These are phyloP conservation scores for Anthophora plumipes DNA, from an alignment of 2,888 invertebrate genomes.

Conservation along the genomic window DNA sequence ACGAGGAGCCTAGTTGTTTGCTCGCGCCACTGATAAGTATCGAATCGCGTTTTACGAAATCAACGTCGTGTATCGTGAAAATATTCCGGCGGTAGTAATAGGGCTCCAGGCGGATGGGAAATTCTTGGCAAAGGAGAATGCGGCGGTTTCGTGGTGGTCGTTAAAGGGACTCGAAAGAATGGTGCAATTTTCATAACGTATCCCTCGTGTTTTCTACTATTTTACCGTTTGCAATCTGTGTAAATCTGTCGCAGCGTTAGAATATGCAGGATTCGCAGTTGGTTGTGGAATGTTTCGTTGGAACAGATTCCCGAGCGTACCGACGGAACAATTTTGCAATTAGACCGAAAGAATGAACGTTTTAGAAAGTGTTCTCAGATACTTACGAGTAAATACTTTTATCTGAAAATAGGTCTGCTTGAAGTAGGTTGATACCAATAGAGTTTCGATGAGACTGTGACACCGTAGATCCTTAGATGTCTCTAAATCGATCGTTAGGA, in stretches of 20 bases:
- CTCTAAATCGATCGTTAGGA: not conserved
- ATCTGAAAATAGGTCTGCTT: not conserved
- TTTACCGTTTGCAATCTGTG: not conserved
- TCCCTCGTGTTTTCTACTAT: not conserved
- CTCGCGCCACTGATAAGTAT: conserved; percentile 29
- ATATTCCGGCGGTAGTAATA: conserved; percentile 1
- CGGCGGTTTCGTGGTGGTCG: not conserved
- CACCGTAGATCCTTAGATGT: not conserved
- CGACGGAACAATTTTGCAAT: not conserved
- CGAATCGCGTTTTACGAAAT: conserved; percentile 16
- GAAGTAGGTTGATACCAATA: conserved; percentile 14
- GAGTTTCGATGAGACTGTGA: not conserved
- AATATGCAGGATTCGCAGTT: not conserved
- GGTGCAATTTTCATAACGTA: conserved; percentile 15
- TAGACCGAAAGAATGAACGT: conserved; percentile 3
- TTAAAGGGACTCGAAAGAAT: not conserved
- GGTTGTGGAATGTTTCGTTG: not conserved
- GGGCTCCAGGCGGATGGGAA: not conserved
- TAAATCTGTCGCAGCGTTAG: conserved; percentile 13
- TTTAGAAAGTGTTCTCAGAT: not conserved
- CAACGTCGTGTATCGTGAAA: not conserved
- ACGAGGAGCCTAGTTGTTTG: conserved; percentile 21
- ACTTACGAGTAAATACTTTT: not conserved
- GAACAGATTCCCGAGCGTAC: not conserved
- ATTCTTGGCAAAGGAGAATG: conserved; percentile 2